phyloP scores from a whole-genome alignment of 2,797 vertebrate genomes.

The Gallinago solitaria region DNA sequence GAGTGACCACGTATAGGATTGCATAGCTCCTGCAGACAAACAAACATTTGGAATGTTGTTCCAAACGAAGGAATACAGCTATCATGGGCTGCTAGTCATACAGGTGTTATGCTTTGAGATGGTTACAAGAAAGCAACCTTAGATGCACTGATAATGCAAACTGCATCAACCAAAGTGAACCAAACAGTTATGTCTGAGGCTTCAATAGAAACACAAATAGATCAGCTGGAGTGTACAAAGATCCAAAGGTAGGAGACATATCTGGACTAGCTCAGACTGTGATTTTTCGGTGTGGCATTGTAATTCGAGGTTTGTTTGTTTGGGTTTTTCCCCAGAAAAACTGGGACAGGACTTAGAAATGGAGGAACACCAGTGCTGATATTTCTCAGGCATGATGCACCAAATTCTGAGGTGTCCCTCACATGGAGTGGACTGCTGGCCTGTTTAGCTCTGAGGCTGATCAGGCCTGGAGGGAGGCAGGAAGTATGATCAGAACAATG shows the following conservation, averaged over 20 bases:
- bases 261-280: background rate
- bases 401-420: background rate
- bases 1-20: constrained; percentile 99
- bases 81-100: background rate
- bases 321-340: background rate
- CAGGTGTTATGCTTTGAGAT: background rate
- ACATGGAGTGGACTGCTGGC: background rate
- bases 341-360: background rate
- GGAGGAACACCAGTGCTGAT: background rate
- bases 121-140: fast-evolving
- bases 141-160: background rate
- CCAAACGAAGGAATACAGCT: background rate
- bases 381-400: background rate
- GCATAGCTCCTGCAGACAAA: constrained; percentile 91
- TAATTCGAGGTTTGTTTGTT: background rate
- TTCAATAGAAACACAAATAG: background rate
- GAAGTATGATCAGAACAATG: background rate
- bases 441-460: background rate
- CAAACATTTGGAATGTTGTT: background rate
- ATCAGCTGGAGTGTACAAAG: background rate
- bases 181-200: background rate
- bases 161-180: background rate
- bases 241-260: background rate
- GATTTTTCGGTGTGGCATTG: background rate
- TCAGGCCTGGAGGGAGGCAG: background rate